Conservation (phyloP, 2,113 vertebrate species). For the Etheostoma spectabile region DNA sequence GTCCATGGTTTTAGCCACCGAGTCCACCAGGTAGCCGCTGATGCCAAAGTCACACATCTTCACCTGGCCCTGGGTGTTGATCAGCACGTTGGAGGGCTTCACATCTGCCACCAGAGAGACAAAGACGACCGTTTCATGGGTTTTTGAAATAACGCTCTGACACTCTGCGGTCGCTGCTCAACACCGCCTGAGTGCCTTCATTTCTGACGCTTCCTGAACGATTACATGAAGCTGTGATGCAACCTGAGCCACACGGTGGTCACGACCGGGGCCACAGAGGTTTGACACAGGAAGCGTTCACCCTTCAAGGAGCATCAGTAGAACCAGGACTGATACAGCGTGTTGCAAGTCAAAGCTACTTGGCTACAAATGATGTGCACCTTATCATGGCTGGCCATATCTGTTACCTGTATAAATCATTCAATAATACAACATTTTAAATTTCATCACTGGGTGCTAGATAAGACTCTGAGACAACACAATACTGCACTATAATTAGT, state of each 20-base stretch:
- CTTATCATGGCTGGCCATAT: neutral
- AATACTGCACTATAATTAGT: no score
- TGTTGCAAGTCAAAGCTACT: neutral
- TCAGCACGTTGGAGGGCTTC: slow-evolving; percentile 98
- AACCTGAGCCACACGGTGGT: slow-evolving; percentile 1
- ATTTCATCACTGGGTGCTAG: no score
- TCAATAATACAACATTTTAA: no score
- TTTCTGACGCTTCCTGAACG: neutral
- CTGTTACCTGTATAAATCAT: no score
- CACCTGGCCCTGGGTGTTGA: slow-evolving; percentile 95
- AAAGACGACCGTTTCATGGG: neutral
- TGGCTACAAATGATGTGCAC: neutral
- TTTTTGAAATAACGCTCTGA: neutral
- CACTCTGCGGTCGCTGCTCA: neutral
- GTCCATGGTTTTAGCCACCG: slow-evolving; percentile 96
- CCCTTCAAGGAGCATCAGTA: neutral
- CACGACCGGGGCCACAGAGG: neutral
- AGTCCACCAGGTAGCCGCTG: slow-evolving; percentile 97
- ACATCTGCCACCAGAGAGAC: slow-evolving; percentile 85
- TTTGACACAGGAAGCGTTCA: slow-evolving; percentile 25
- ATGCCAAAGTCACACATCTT: slow-evolving; percentile 99
- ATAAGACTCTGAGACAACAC: no score
- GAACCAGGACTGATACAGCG: neutral
- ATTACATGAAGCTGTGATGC: neutral
- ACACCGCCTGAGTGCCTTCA: neutral